These are phyloP conservation scores for Oreochromis tanganicae DNA, from an alignment of 2,113 vertebrate genomes.

Conservation along the genomic window DNA sequence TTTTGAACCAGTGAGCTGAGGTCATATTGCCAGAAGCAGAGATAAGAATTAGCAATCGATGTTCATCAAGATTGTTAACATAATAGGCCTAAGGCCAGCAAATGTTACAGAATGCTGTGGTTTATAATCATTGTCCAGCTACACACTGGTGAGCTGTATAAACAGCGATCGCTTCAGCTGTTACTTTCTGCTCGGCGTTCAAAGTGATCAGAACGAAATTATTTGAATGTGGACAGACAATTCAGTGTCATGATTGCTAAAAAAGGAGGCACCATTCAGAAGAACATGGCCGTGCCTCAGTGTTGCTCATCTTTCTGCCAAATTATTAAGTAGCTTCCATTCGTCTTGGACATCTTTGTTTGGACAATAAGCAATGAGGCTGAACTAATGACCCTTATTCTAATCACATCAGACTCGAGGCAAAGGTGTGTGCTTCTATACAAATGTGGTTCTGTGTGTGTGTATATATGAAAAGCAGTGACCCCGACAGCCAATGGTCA, in stretches of 20 bases:
- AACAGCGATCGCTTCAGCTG: not conserved
- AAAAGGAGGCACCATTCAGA: not conserved
- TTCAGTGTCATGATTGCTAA: not conserved
- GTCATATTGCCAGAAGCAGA: slow-evolving; percentile 55
- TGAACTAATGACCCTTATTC: slow-evolving; percentile 67
- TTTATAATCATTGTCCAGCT: not conserved
- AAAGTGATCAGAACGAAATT: not conserved
- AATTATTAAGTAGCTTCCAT: slow-evolving; percentile 68
- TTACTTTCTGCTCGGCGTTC: not conserved
- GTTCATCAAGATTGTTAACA: slow-evolving; percentile 60
- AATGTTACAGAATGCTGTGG: slow-evolving; percentile 35
- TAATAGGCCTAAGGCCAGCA: slow-evolving; percentile 42
- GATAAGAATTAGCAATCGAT: slow-evolving; percentile 63
- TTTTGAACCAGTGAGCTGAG: slow-evolving; percentile 54
- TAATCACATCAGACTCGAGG: slow-evolving; percentile 68
- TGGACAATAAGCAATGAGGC: slow-evolving; percentile 66
- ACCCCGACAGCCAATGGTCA: slow-evolving; percentile 70
- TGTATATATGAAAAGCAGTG: slow-evolving; percentile 30
- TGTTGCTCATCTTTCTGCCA: slow-evolving; percentile 19
- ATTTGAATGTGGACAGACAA: not conserved
- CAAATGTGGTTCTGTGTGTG: not conserved
- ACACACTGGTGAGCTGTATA: not conserved
- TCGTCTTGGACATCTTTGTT: slow-evolving; percentile 61
- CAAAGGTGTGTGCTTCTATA: slow-evolving; percentile 11
- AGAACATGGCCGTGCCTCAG: not conserved